A percentile compares a stretch with the other conserved stretches of the same genome.
Evolutionary conservation across 2,888 invertebrate species (phyloP).

Genomic region (Sminthurides aquaticus): DNA sequence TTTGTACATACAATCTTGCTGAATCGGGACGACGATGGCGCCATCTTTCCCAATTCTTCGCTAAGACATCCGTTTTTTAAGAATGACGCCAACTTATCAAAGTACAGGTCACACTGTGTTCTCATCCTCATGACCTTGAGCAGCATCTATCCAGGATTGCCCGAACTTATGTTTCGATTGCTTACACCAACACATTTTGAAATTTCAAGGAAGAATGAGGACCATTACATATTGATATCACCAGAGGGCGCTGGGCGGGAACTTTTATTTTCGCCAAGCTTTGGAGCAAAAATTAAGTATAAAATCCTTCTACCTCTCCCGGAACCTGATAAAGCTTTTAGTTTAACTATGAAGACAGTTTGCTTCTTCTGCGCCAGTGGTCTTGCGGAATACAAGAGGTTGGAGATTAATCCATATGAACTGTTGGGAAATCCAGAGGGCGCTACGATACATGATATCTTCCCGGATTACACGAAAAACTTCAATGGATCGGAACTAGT

Average conservation of each 20-base stretch:
- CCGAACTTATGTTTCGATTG: background rate
- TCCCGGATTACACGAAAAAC: background rate
- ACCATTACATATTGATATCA: background rate
- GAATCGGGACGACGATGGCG: no score
- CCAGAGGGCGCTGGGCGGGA: background rate
- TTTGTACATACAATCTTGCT: no score
- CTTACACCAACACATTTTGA: background rate
- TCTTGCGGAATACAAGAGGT: background rate
- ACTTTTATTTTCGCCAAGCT: background rate
- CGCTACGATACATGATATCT: background rate
- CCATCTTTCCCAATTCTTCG: background rate
- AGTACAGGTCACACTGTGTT: background rate
- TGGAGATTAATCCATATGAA: background rate
- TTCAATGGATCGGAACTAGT: conserved; percentile 8
- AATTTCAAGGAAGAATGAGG: background rate
- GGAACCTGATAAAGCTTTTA: background rate
- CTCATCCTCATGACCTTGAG: background rate
- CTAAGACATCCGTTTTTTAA: background rate
- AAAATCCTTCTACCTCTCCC: background rate
- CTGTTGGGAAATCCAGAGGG: background rate
- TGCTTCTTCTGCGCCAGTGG: background rate
- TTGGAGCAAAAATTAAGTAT: conserved; percentile 1
- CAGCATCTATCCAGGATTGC: background rate
- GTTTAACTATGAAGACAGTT: background rate
- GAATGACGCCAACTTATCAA: background rate